These are phyloP conservation scores for Bos taurus DNA, from an alignment of 2,113 vertebrate genomes.

Conservation along the genomic window DNA sequence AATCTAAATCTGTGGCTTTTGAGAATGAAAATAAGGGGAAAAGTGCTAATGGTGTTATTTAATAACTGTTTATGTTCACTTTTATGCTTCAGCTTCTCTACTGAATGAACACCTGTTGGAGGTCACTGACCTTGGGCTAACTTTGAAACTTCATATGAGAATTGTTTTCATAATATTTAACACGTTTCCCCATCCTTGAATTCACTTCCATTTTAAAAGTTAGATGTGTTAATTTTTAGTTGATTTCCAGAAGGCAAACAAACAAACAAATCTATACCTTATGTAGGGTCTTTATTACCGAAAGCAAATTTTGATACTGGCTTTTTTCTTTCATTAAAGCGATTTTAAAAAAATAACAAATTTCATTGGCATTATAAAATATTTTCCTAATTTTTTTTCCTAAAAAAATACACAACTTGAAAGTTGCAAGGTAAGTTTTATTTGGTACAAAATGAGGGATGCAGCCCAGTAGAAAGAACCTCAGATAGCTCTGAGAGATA, in stretches of 20 bases:
- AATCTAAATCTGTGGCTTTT: not conserved
- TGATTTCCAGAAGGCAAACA: not conserved
- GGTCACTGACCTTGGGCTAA: not conserved
- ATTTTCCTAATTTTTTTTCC: not conserved
- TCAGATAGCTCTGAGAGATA: not conserved
- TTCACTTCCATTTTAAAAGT: not conserved
- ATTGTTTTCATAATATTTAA: not conserved
- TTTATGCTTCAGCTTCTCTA: not conserved
- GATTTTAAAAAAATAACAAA: not conserved
- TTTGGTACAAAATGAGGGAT: not conserved
- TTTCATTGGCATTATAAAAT: not conserved
- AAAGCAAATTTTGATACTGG: not conserved
- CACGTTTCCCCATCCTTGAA: not conserved
- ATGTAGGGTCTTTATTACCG: not conserved
- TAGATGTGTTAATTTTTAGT: not conserved
- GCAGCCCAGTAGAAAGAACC: not conserved
- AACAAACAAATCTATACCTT: not conserved
- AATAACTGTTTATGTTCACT: not conserved
- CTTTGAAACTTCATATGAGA: not conserved
- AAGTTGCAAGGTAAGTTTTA: not conserved
- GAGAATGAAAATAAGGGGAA: not conserved
- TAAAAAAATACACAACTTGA: not conserved
- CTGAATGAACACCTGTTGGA: not conserved
- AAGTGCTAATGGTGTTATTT: not conserved
- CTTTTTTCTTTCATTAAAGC: not conserved